Evolutionary conservation across 2,888 invertebrate species (phyloP).

Genomic region (Rotaria sp.): DNA sequence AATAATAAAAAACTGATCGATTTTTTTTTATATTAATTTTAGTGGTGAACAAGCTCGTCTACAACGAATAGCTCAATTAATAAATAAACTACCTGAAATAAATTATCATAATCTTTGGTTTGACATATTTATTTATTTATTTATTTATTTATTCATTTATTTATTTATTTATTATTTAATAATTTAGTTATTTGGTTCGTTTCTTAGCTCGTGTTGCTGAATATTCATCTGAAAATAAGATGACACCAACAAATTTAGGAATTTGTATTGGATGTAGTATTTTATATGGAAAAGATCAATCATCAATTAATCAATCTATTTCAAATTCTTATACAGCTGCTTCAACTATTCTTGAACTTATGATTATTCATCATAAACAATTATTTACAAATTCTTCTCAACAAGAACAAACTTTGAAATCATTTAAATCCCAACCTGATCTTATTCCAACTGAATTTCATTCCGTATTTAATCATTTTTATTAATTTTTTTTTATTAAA

Average conservation of each 20-base stretch:
- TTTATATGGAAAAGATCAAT: neutral
- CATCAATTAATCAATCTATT: neutral
- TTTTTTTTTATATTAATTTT: neutral
- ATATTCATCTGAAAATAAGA: conserved; percentile 23
- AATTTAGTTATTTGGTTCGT: conserved; percentile 22
- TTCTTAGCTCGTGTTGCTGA: neutral
- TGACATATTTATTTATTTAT: neutral
- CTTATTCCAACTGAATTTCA: neutral
- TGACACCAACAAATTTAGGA: neutral
- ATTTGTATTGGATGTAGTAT: conserved; percentile 28
- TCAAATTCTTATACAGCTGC: neutral
- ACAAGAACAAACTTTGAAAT: neutral
- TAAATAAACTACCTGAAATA: neutral
- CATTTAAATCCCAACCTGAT: neutral
- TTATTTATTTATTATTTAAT: neutral
- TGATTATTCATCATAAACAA: conserved; percentile 10
- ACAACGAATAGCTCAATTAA: neutral
- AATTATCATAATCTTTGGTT: neutral
- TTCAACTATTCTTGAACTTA: neutral
- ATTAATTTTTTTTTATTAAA: neutral
- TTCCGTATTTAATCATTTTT: neutral
- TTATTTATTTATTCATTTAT: neutral
- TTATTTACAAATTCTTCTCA: neutral
- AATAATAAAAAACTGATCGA: too few relatives aligned
- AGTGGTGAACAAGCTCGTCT: neutral